Conservation (phyloP, 2,113 vertebrate species). For the Helogale parvula region DNA sequence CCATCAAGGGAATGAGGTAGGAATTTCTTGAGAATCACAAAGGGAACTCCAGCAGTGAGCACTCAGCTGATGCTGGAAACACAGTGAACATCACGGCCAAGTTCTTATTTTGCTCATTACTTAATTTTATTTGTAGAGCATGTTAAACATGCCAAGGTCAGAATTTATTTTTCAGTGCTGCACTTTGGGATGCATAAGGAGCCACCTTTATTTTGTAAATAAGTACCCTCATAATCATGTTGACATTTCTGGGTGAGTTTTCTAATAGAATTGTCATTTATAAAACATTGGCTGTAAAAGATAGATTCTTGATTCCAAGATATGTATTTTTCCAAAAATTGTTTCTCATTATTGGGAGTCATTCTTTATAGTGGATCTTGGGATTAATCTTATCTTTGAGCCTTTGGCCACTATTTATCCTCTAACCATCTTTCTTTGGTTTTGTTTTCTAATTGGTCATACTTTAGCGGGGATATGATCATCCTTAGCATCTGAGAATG, state of each 20-base stretch:
- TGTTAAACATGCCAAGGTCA: not conserved
- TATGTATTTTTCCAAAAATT: not conserved
- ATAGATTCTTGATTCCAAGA: not conserved
- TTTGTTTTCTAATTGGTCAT: not conserved
- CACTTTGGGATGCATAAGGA: not conserved
- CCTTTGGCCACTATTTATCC: not conserved
- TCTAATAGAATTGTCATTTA: not conserved
- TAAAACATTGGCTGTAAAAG: not conserved
- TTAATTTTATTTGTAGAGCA: not conserved
- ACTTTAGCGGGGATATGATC: not conserved
- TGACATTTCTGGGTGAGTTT: not conserved
- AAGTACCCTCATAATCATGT: not conserved
- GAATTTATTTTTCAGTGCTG: not conserved
- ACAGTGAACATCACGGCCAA: fast-evolving
- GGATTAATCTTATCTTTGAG: not conserved
- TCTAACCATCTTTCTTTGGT: not conserved
- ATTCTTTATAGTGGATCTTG: not conserved
- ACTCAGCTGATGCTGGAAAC: not conserved
- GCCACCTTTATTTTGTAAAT: not conserved
- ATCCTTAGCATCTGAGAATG: not conserved
- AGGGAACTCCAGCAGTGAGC: not conserved
- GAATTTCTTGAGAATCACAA: too few species aligned
- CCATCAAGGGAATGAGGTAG: fast-evolving
- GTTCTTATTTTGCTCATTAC: not conserved
- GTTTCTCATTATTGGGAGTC: not conserved